Evolutionary conservation across 2,888 invertebrate species (phyloP).

Genomic region (Campopleginae sp.): DNA sequence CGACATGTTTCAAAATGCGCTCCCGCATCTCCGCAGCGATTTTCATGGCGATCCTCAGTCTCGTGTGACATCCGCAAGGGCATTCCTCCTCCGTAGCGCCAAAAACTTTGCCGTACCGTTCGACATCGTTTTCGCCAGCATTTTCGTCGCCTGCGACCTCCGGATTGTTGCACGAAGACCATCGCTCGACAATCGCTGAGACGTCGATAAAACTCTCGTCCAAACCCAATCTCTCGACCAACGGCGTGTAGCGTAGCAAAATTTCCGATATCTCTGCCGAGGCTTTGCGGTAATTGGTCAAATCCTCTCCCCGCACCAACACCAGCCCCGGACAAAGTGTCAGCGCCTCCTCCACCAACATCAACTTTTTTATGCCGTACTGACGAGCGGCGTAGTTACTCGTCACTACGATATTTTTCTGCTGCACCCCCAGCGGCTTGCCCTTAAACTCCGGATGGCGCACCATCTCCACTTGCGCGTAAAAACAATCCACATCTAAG

Average conservation of each 20-base stretch:
- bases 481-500: constrained; percentile 93
- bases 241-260: constrained; percentile 89
- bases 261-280: constrained; percentile 91
- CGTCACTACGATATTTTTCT: constrained; percentile 93
- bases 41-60: constrained; percentile 89
- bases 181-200: constrained; percentile 87
- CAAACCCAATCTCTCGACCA: constrained; percentile 92
- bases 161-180: constrained; percentile 76
- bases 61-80: constrained; percentile 90
- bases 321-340: constrained; percentile 90
- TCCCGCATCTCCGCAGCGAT: constrained; percentile 92
- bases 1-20: constrained; percentile 88
- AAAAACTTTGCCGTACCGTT: constrained; percentile 87
- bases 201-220: constrained; percentile 95
- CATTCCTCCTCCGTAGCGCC: constrained; percentile 87
- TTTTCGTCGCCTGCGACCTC: not conserved
- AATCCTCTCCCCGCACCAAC: constrained; percentile 93
- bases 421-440: constrained; percentile 92
- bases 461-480: constrained; percentile 94
- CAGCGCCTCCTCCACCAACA: constrained; percentile 90
- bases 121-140: constrained; percentile 69
- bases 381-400: constrained; percentile 93
- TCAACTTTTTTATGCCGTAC: constrained; percentile 91
- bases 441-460: constrained; percentile 88
- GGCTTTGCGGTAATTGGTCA: constrained; percentile 91